phyloP scores from a whole-genome alignment of 2,888 invertebrate genomes.

The Drosophila eohydei region DNA sequence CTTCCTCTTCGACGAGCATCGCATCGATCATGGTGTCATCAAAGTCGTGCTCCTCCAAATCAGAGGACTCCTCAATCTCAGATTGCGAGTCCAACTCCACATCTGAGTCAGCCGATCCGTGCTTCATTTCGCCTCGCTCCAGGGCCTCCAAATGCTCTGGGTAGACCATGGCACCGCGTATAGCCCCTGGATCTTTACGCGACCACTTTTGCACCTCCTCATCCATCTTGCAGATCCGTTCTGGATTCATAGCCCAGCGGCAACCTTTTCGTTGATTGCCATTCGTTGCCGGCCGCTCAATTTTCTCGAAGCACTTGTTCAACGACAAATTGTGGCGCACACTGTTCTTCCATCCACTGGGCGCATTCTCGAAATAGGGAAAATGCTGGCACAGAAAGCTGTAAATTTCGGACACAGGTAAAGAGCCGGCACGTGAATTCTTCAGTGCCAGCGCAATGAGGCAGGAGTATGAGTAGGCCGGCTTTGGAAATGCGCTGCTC shows the following conservation, averaged over 20 bases:
- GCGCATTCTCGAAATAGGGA: conserved; percentile 99
- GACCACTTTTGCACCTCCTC: conserved; percentile 99
- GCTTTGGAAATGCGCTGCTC: conserved; percentile 92
- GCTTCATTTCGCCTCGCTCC: conserved; percentile 95
- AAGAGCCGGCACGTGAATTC: conserved; percentile 96
- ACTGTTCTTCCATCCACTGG: conserved; percentile 99
- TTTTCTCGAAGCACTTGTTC: conserved; percentile 99
- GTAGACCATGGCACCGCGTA: conserved; percentile 96
- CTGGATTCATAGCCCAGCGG: conserved; percentile 98
- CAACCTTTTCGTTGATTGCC: conserved; percentile 94
- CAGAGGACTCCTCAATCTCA: conserved; percentile 85
- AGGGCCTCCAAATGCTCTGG: conserved; percentile 94
- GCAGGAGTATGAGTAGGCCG: conserved; percentile 98
- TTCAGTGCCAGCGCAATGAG: conserved; percentile 99
- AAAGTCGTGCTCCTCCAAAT: conserved; percentile 87
- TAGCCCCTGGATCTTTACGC: conserved; percentile 96
- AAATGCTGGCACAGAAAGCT: conserved; percentile 99
- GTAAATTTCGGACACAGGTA: conserved; percentile 99
- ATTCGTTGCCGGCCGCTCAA: conserved; percentile 96
- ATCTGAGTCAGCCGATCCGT: conserved; percentile 88
- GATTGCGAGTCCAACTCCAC: conserved; percentile 86
- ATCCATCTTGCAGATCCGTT: conserved; percentile 98
- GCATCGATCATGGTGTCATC: conserved; percentile 86
- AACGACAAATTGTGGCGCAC: conserved; percentile 98
- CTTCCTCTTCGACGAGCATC: conserved; percentile 84